Conservation (phyloP, 2,113 vertebrate genomes). For the Nothoprocta pentlandii region DNA sequence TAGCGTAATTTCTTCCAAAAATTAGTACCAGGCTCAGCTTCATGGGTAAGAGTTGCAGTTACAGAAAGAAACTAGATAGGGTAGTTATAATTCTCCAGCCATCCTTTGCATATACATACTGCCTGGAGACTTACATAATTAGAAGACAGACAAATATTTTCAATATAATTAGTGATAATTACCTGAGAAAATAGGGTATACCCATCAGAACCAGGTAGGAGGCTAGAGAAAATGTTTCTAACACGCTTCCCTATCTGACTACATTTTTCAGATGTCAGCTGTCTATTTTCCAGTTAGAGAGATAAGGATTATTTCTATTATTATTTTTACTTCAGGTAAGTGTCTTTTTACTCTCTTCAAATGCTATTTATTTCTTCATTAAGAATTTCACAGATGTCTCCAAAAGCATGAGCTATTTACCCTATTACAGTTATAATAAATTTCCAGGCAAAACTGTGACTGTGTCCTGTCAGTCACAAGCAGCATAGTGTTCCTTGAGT, state of each 20-base stretch:
- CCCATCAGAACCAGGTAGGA: neutral
- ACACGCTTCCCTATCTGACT: neutral
- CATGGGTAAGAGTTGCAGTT: neutral
- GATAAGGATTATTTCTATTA: neutral
- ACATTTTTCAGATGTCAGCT: neutral
- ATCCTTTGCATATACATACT: neutral
- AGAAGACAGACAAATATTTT: constrained; percentile 35
- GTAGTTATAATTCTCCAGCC: neutral
- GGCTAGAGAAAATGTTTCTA: neutral
- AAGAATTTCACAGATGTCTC: neutral
- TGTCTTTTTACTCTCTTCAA: neutral
- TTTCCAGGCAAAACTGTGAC: neutral
- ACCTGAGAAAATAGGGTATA: neutral
- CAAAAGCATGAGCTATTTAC: neutral
- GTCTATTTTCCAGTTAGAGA: neutral
- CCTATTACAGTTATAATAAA: neutral
- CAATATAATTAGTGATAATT: neutral
- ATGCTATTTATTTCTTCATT: neutral
- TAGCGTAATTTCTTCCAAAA: neutral
- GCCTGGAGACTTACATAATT: neutral
- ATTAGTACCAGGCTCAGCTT: neutral
- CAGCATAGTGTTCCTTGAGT: neutral
- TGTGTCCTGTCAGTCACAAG: neutral
- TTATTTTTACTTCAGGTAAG: neutral
- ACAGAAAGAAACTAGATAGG: neutral